Evolutionary conservation across 2,888 invertebrate species (phyloP), one percentile per base, ranked within the genome.

Genomic region (Cataglyphis rosenhaueri): DNA sequence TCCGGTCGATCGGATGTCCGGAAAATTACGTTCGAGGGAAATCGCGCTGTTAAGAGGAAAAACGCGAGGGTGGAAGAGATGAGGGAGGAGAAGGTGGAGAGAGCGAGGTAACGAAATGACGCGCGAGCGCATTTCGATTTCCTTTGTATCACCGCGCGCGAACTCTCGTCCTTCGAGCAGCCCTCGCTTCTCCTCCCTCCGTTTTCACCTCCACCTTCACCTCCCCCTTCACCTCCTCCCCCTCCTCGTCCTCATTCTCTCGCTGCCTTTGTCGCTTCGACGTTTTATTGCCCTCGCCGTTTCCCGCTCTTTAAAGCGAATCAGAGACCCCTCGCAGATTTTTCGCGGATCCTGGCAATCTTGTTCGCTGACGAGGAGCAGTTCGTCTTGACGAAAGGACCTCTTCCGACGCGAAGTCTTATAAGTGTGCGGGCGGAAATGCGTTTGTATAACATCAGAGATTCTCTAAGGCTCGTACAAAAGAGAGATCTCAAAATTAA

Each of bases 21-120:
- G 85, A 83, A 90, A 89, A 89, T 89, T 88, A 89, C 87, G 81
- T 90, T 90, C 79, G 82, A 83, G 76, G 86, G 85, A 84, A 86
- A 87, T 85, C 84, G 82, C 81, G 62, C 82, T 82, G 68, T 85
- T 86, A 85, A 57, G 83, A 81, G 83, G 74, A 70, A 78, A 85
- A 64, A 29, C 52, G 64, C 61, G 35, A 12, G 73, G 12, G 48
- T 9, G 12, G 38, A 9, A 21, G 21, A 21, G 35, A 55, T 12
- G 35, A 41, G 32, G 10, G 68, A 9, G 38, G 65, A 29, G 59
- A n/a, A 44, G 18, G 12, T 29, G 55, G 59, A 52, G 65, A 57
- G 38, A 62, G 29, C 41, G 57, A 61, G 79, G 84, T 86, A 87
- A 87, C 87, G 84, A 89, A 89, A 85, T 86, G 89, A 87, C 81